Conservation (phyloP, 2,113 vertebrate genomes). For the Halcyon senegalensis region DNA sequence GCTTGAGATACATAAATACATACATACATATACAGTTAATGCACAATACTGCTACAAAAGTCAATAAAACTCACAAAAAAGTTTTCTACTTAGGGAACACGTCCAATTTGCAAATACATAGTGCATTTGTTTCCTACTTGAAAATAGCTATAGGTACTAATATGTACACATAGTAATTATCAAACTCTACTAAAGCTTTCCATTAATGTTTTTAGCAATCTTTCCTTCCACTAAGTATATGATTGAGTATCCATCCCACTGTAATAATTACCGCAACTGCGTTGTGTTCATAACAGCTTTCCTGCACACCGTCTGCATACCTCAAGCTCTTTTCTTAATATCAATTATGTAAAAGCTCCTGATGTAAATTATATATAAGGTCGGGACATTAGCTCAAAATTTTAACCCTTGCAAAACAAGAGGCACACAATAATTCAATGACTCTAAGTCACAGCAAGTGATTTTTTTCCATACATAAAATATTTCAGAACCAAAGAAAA, state of each 20-base stretch:
- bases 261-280: not conserved
- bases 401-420: not conserved
- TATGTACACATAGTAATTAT: not conserved
- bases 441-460: not conserved
- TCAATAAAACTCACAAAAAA: not conserved
- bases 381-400: not conserved
- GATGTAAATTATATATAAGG: not conserved
- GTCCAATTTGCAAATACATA: not conserved
- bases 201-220: not conserved
- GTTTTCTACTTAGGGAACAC: not conserved
- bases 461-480: not conserved
- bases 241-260: not conserved
- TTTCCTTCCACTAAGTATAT: not conserved
- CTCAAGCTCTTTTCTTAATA: not conserved
- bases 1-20: not conserved
- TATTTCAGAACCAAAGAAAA: not conserved
- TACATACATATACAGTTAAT: not conserved
- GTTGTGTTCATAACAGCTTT: not conserved
- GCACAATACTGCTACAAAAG: not conserved
- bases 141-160: not conserved
- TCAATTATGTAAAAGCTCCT: not conserved
- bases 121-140: not conserved
- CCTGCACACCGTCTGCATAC: not conserved
- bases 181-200: not conserved
- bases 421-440: not conserved